phyloP scores from a whole-genome alignment of 2,888 invertebrate genomes.

The Minunthozetes semirufus region DNA sequence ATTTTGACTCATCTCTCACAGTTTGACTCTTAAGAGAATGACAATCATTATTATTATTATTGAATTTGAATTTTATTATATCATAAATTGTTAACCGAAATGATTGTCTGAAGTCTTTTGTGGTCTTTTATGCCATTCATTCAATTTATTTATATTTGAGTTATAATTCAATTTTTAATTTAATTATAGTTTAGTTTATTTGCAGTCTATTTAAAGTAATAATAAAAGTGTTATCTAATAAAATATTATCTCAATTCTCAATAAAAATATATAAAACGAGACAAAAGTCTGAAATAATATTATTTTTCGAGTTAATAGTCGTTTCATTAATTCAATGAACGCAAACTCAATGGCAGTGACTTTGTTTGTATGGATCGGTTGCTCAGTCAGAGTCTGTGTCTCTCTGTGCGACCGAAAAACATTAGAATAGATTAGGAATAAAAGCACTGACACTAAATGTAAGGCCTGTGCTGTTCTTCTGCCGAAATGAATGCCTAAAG shows the following conservation, averaged over 20 bases:
- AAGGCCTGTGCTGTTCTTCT: background rate
- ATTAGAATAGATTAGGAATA: background rate
- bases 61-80: background rate
- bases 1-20: background rate
- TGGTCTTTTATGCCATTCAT: no score
- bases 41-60: slow-evolving; percentile 1
- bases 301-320: slow-evolving; percentile 5
- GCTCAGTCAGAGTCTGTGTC: background rate
- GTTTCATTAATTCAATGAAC: slow-evolving; percentile 17
- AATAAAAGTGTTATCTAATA: no score
- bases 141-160: no score
- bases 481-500: background rate
- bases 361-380: background rate
- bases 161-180: no score
- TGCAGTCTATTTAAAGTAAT: no score
- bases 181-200: no score
- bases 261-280: background rate
- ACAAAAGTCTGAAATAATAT: background rate
- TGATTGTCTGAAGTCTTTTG: no score
- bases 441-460: background rate
- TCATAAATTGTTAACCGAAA: background rate
- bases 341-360: background rate
- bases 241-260: no score
- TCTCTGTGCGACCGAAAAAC: background rate
- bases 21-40: slow-evolving; percentile 1